Base-by-base conservation (phyloP, 2,888 invertebrate species). In the Capitulum mitella region DNA sequence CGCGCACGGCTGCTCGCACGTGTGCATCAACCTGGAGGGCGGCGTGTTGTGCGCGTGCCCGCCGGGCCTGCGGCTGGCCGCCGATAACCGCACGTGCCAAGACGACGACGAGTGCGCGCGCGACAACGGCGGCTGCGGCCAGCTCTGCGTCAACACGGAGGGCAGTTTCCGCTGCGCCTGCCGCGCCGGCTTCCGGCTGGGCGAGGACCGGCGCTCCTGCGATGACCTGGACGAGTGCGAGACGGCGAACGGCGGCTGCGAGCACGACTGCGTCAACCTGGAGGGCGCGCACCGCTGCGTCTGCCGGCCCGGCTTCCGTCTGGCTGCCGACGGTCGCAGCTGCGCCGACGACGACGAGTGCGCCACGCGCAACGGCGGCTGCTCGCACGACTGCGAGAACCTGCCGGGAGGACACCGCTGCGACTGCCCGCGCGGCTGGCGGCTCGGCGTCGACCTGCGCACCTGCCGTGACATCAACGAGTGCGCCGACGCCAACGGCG, bases 231-330 rank as follows among this genome's bases (percentile, higher is more conserved):
- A 85, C 81, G 84, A 85, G 77, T 86, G 86, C 80, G 75, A 79
- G 1, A 79, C 77, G 12, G 81, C 88, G 82, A 90, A 90, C 81
- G 90, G 90, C 0, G 90, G 89, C 26, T 92, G 92, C 83, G 88
- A 89, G 80, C 90, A 91, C 81, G 86, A 85, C 29, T 92, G 92
- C 83, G 85, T 89, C 79, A 91, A 91, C 84, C 89, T 88, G 82
- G 86, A 87, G 3, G 90, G 90, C 3, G 87, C 79, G 54, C 79
- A 40, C 75, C 78, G 80, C 76, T 82, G 82, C 61, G 79, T 79
- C 40, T 82, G 82, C 78, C 76, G 64, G 0, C 70, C 77, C 2
- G 82, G 82, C 22, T 81, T 80, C 77, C 79, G 75, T 14, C 80
- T 81, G 19, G 80, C 78, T 3, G 51, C 70, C 8, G 81, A 82